Evolutionary conservation across 2,888 invertebrate species (phyloP), one percentile per base, ranked within the genome.

Genomic region (Trachelus iudaicus): DNA sequence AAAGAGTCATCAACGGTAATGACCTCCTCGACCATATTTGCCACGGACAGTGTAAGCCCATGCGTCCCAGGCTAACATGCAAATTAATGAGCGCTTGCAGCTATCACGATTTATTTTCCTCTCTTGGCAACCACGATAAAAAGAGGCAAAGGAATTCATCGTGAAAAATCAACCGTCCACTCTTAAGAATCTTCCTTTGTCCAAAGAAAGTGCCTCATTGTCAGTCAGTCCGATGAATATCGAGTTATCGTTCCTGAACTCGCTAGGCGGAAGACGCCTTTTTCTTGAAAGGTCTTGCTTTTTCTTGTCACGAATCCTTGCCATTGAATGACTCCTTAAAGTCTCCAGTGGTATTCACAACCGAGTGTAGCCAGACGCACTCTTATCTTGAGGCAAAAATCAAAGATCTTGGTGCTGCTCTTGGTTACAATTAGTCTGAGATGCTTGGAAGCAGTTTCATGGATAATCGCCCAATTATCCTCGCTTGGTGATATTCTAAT

Each of bases 61-160:
- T 15, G 69, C 23, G 69, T 15, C n/a, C 34, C 40, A 40, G 68
- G 56, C 79, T 77, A 76, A 80, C 78, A 80, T 77, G 80, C 73
- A 79, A 83, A 83, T 83, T 81, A 83, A 83, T 81, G 81, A 83
- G 79, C 76, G 40, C 79, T 79, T 81, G 80, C 56, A 79, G 81
- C 76, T 80, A 79, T 83, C 80, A 79, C 80, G 79, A 82, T 82
- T 82, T 81, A 81, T 81, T 81, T 75, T 79, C 75, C 77, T 76
- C 76, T 56, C 23, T 23, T 9, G 56, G 23, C 56, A 56, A 56
- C 56, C 56, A 23, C 2, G 56, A 23, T 56, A 56, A 56, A 56
- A 56, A 56, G 56, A 56, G 23, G 56, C 9, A 56, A 23, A 23
- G 56, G 2, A 56, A 56, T 56, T 23, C 23, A 23, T 9, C 56